Percentiles rank a stretch among this genome's conserved stretches.
Evolutionary conservation across 2,113 vertebrate genomes (phyloP).

Genomic region (Globicephala melas): DNA sequence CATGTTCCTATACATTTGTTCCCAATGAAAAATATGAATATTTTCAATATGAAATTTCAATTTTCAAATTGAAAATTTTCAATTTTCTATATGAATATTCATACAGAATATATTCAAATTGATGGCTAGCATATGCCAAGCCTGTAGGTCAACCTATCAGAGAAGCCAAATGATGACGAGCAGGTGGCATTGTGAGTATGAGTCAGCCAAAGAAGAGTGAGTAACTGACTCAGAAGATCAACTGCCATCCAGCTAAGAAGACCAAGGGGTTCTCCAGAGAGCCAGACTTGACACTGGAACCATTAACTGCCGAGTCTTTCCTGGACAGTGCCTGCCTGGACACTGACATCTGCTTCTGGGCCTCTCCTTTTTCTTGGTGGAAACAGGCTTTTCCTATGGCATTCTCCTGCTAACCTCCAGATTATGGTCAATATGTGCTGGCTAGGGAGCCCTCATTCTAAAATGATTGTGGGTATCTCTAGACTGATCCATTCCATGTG

Average conservation of each 20-base stretch:
- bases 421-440: neutral
- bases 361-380: neutral
- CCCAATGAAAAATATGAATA: conserved; percentile 35
- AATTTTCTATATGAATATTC: no score
- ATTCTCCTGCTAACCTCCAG: neutral
- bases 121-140: neutral
- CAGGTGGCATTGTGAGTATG: neutral
- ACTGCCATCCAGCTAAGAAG: neutral
- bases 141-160: neutral
- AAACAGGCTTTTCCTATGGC: neutral
- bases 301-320: neutral
- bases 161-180: neutral
- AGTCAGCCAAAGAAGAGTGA: neutral
- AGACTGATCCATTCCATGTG: neutral
- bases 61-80: no score
- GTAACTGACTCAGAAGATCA: neutral
- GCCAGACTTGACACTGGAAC: neutral
- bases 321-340: neutral
- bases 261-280: neutral
- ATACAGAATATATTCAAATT: conserved; percentile 7
- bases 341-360: neutral
- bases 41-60: no score
- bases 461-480: neutral
- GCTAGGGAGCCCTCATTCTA: neutral
- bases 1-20: neutral